Conservation (phyloP, 2,888 invertebrate species). For the Ornithoptera priamus region DNA sequence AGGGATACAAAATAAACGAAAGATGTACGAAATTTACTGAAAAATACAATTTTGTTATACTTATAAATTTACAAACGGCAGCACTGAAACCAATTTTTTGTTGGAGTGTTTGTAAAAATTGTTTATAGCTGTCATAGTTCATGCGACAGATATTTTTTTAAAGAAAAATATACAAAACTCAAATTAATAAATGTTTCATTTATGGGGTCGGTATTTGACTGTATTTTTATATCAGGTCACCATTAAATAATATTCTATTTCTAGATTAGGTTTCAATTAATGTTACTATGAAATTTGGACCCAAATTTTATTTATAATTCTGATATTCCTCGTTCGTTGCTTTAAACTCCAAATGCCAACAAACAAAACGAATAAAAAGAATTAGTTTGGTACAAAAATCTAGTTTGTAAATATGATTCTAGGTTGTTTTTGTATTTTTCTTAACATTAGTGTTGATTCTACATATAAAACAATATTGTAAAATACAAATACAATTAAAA, state of each 20-base stretch:
- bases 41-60: not conserved
- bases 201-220: conserved; percentile 9
- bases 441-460: too few relatives aligned
- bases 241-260: conserved; percentile 2
- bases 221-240: conserved; percentile 7
- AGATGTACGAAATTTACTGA: not conserved
- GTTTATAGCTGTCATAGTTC: conserved; percentile 14
- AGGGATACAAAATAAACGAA: not conserved
- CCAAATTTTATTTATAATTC: not conserved
- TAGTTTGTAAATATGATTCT: too few relatives aligned
- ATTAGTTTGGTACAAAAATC: too few relatives aligned
- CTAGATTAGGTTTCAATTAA: conserved; percentile 3
- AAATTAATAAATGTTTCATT: conserved; percentile 15
- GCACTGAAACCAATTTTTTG: conserved; percentile 52
- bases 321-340: not conserved
- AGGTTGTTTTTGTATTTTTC: too few relatives aligned
- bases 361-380: too few relatives aligned
- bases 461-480: too few relatives aligned
- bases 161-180: conserved; percentile 6
- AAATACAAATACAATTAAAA: too few relatives aligned
- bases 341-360: not conserved
- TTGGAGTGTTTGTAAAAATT: conserved; percentile 42
- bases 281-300: not conserved
- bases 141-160: conserved; percentile 15
- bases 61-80: not conserved